Evolutionary conservation across 1,140 invertebrate genomes (phyloP), one percentile per base, ranked within the genome.

Genomic region (Microplitis mediator): DNA sequence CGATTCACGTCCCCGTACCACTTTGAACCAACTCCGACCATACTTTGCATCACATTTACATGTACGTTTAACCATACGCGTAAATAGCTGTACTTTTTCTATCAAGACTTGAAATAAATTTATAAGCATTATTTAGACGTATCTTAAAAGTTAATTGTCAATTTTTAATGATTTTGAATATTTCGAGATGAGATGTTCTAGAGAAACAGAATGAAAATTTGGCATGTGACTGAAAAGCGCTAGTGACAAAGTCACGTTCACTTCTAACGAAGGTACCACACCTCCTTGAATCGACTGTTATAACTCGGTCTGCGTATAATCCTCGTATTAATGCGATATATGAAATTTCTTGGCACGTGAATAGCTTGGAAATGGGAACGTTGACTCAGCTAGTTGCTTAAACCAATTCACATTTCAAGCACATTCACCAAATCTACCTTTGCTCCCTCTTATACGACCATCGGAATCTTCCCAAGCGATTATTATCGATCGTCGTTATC

Each of bases 1-100:
- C 81, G 80, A 84, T 79, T 79, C 78, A 72, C 75, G 76, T 81
- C 76, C 73, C 72, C 80, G 81, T 84, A 82, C 81, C 80, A 78
- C 79, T 77, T 81, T 77, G 81, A 82, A 56, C 80, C 76, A 82
- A 60, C 76, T 75, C 65, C 58, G 67, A 45, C 52, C 58, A 11
- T 45, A 14, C 39, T 31, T 75, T 64, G 69, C 39, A 45, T 45
- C 39, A 5, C 68, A 78, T 80, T 80, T 79, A 74, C 75, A 79
- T 74, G 62, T 54, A 66, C 16, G 62, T 31, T 23, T 58, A 58
- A 54, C 69, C 61, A 50, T 65, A 71, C 36, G 60, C 34, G 14
- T 36, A 39, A 23, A 3, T 39, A 62, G 9, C 31, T 60, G 6
- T n/a, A 31, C 9, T 60, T 60, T 60, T 60, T 60, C 8, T 31